Conservation (phyloP, 2,113 vertebrate species). For the Acrocephalus arundinaceus region DNA sequence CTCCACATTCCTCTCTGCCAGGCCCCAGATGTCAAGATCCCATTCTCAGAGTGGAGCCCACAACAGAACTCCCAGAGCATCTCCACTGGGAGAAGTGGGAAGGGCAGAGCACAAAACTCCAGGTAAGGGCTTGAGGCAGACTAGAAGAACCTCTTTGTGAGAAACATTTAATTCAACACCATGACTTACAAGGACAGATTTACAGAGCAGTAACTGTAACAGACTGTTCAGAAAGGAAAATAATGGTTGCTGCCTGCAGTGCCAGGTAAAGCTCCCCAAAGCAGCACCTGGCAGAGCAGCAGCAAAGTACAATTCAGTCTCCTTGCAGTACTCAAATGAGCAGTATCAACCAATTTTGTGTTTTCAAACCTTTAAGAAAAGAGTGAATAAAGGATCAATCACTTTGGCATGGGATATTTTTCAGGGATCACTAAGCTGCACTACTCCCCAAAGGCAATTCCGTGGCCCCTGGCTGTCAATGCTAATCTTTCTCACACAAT, state of each 20-base stretch:
- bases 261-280: not conserved
- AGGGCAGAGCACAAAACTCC: not conserved
- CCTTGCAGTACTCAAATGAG: constrained; percentile 21
- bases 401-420: constrained; percentile 8
- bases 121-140: not conserved
- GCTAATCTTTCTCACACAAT: not conserved
- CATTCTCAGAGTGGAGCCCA: not conserved
- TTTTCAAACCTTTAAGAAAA: not conserved
- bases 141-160: constrained; percentile 1
- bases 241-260: not conserved
- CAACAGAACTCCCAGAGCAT: not conserved
- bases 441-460: constrained; percentile 12
- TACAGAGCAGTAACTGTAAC: constrained; percentile 38
- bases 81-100: not conserved
- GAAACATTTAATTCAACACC: constrained; percentile 67
- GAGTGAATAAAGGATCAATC: not conserved
- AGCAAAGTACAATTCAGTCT: constrained; percentile 4
- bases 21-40: not conserved
- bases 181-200: constrained; percentile 55
- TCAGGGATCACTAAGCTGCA: not conserved
- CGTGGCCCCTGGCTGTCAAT: not conserved
- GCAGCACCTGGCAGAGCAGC: not conserved
- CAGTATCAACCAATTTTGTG: not conserved
- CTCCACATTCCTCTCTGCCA: not conserved
- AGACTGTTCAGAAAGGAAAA: constrained; percentile 49